Evolutionary conservation across 2,113 vertebrate species (phyloP).

Genomic region (Petaurus breviceps): DNA sequence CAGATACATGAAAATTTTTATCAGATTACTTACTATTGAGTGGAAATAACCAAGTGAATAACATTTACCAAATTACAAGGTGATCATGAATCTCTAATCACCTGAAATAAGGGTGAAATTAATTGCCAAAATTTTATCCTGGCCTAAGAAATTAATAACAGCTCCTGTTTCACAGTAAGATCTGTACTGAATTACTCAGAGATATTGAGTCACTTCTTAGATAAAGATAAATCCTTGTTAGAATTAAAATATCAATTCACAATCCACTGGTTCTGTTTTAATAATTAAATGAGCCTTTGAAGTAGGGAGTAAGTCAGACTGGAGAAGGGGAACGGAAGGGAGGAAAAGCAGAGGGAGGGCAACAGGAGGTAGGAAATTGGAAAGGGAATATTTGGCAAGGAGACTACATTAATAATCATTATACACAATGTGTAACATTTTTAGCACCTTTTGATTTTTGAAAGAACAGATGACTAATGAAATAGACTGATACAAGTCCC

Average conservation of each 20-base stretch:
- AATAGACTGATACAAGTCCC: constrained; percentile 61
- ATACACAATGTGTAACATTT: constrained; percentile 40
- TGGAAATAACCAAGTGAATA: constrained; percentile 30
- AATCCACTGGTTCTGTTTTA: constrained; percentile 72
- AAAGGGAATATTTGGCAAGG: constrained; percentile 70
- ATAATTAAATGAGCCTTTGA: constrained; percentile 70
- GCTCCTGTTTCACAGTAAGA: constrained; percentile 28
- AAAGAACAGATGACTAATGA: constrained; percentile 56
- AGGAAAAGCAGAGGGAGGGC: background rate
- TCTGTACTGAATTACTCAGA: constrained; percentile 65
- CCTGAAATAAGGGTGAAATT: constrained; percentile 36
- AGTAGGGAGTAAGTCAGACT: constrained; percentile 48
- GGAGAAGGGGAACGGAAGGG: constrained; percentile 61
- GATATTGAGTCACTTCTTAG: constrained; percentile 45
- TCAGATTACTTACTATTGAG: background rate
- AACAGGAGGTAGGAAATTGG: constrained; percentile 39
- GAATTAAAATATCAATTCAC: constrained; percentile 74
- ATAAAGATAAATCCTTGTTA: constrained; percentile 62
- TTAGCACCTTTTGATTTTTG: constrained; percentile 65
- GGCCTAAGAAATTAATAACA: constrained; percentile 56
- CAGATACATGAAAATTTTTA: background rate
- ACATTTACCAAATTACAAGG: constrained; percentile 39
- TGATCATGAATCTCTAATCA: constrained; percentile 42
- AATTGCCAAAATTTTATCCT: constrained; percentile 69
- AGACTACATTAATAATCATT: constrained; percentile 70